Conservation (phyloP, 2,888 invertebrate species). For the Lathronympha strigana region DNA sequence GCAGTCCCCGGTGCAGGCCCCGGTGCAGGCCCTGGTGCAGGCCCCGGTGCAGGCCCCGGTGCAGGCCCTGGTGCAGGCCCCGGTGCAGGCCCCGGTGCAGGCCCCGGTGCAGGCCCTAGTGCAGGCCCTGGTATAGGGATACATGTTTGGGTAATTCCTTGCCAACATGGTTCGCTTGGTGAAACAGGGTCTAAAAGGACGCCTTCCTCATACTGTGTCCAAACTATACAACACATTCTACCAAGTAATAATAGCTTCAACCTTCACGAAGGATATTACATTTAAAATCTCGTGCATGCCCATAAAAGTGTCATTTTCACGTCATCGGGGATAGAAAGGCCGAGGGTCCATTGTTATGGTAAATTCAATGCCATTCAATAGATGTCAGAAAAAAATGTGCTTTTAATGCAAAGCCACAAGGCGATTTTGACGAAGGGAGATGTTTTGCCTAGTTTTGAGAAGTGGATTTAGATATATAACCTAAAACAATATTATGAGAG, state of each 20-base stretch:
- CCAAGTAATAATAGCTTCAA: constrained; percentile 11
- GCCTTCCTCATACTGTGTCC: too few species aligned
- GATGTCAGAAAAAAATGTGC: constrained; percentile 15
- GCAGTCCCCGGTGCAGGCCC: too few species aligned
- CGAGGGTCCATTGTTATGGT: constrained; percentile 45
- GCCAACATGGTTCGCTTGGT: too few species aligned
- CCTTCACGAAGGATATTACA: constrained; percentile 26
- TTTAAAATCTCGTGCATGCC: constrained; percentile 16
- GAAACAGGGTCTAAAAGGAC: neutral
- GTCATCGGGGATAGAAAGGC: constrained; percentile 34
- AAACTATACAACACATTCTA: neutral
- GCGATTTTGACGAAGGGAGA: constrained; percentile 6
- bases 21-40: too few species aligned
- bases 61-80: too few species aligned
- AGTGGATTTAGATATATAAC: neutral
- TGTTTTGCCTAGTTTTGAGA: constrained; percentile 3
- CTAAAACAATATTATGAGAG: too few species aligned
- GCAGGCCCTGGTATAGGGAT: too few species aligned
- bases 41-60: too few species aligned
- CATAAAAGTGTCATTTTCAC: constrained; percentile 39
- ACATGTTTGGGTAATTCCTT: too few species aligned
- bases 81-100: too few species aligned
- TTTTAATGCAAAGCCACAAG: constrained; percentile 22
- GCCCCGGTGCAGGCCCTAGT: too few species aligned
- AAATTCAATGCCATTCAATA: constrained; percentile 41